Base-by-base conservation (phyloP, 2,797 vertebrate genomes). In the Platyrinchus mystaceus region DNA sequence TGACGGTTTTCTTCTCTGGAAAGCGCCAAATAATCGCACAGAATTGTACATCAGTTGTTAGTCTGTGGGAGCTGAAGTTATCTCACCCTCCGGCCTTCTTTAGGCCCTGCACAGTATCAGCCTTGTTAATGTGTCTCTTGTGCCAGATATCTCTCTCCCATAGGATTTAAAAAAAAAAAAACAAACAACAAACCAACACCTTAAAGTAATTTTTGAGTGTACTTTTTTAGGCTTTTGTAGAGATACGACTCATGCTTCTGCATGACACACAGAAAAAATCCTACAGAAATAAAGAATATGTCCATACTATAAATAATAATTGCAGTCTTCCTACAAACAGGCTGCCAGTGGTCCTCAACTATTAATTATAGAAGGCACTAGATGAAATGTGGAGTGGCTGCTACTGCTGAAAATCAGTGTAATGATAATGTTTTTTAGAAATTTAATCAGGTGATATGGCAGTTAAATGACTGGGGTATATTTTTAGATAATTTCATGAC, bases 221-320 rank as follows among this genome's bases (percentile, higher is more conserved):
- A 21, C 3, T 16, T 56, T 75, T 83, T 66, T 23, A 50, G 63
- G 23, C 16, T 73, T 87, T 84, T 73, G 6, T 76, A 71, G 74
- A 12, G 3, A 20, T 59, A 30, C 0, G 0, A 30, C 58, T 44
- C 6, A 10, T 69, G 50, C 50, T 89, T 84, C 66, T 63, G 23
- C 2, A 2, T 79, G 52, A 39, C 41, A 34, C 20, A 15, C 16
- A 47, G 21, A 26, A 77, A 66, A 88, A 77, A 32, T 49, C 11
- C 26, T 67, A 19, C 36, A 67, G 76, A 82, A 86, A 76, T 73
- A 36, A 52, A 24, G 27, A 84, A 7, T 62, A 8, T 22, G 10
- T 79, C 63, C 78, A 47, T 67, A 32, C 34, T 87, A 8, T 39
- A 60, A 87, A 47, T 79, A 84, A 26, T 59, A 82, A 47, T 60